Evolutionary conservation across 2,888 invertebrate genomes (phyloP).

Genomic region (Charanyca ferruginea): DNA sequence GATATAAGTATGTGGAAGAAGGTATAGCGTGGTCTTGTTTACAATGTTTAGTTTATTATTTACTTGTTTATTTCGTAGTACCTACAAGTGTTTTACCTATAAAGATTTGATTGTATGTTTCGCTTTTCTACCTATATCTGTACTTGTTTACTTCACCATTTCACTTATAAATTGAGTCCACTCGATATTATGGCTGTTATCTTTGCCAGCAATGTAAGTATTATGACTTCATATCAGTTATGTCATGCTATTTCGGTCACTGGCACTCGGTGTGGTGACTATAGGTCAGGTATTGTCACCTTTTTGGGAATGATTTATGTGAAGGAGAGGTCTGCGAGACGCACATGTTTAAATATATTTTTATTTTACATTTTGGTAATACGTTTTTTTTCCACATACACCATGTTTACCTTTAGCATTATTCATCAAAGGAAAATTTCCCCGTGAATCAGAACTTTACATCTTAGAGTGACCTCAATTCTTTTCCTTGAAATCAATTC

Average conservation of each 20-base stretch:
- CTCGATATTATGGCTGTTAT: slow-evolving; percentile 26
- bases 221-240: slow-evolving; percentile 46
- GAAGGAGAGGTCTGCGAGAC: not conserved
- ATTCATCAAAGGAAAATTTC: slow-evolving; percentile 22
- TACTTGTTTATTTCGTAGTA: not conserved
- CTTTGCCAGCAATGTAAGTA: slow-evolving; percentile 27
- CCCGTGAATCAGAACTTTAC: slow-evolving; percentile 12
- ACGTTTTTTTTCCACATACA: not conserved
- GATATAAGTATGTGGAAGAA: not conserved
- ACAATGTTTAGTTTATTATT: not conserved
- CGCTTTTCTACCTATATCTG: not conserved
- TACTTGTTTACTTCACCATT: slow-evolving; percentile 12
- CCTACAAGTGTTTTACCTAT: too few species aligned
- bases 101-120: not conserved
- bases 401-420: slow-evolving; percentile 10
- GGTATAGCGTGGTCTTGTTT: not conserved
- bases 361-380: too few species aligned
- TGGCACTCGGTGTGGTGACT: slow-evolving; percentile 32
- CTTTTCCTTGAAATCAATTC: slow-evolving; percentile 36
- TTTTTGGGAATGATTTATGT: slow-evolving; percentile 13
- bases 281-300: slow-evolving; percentile 29
- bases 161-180: slow-evolving; percentile 16
- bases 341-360: too few species aligned
- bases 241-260: slow-evolving; percentile 49
- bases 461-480: slow-evolving; percentile 41